These are phyloP conservation scores for Varroa destructor DNA, from an alignment of 1,140 invertebrate genomes.

Conservation along the genomic window DNA sequence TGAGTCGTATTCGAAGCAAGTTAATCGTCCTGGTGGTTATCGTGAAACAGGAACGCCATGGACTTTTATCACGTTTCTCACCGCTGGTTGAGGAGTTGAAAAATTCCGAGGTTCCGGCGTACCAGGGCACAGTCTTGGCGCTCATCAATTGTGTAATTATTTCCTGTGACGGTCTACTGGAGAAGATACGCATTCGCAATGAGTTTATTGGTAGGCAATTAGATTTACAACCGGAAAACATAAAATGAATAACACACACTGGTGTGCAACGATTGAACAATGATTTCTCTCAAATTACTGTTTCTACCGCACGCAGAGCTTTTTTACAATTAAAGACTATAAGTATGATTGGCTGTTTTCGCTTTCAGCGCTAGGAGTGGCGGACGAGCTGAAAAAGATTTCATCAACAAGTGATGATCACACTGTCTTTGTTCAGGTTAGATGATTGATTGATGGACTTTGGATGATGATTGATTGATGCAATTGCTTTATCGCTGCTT, in stretches of 20 bases:
- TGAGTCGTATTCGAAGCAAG: too few relatives aligned
- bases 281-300: too few relatives aligned
- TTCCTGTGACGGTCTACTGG: constrained; percentile 67
- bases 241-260: too few relatives aligned
- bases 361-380: not conserved
- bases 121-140: constrained; percentile 73
- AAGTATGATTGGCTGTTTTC: not conserved
- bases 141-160: constrained; percentile 92
- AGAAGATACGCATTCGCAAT: constrained; percentile 71
- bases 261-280: too few relatives aligned
- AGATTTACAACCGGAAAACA: too few relatives aligned
- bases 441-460: constrained; percentile 13
- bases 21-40: too few relatives aligned
- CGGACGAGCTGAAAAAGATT: not conserved
- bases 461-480: not conserved
- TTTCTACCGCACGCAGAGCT: too few relatives aligned
- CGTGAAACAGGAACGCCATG: too few relatives aligned
- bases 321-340: too few relatives aligned
- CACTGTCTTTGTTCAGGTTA: constrained; percentile 28
- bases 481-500: not conserved
- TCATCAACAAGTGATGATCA: constrained; percentile 12
- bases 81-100: constrained; percentile 73
- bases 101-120: constrained; percentile 60
- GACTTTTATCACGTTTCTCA: constrained; percentile 39
- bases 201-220: constrained; percentile 74